A percentile compares a stretch with the other conserved stretches of the same genome.
phyloP scores from a whole-genome alignment of 1,140 invertebrate species.

The Zaprionus camerounensis region DNA sequence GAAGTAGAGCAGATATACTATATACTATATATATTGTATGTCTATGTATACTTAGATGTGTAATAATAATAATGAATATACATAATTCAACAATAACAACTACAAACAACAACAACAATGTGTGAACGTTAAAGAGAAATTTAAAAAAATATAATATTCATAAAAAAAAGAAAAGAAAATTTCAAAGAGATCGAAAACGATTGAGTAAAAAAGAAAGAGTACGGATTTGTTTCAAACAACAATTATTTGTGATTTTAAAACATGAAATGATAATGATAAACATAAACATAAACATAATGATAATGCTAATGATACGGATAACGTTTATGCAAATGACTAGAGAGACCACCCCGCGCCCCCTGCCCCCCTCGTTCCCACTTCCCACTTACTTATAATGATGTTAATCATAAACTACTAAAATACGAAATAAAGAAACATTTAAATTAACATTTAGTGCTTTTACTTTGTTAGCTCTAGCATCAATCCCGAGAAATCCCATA shows the following conservation, averaged over 20 bases:
- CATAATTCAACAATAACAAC: slow-evolving; percentile 24
- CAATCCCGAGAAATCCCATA: slow-evolving; percentile 10
- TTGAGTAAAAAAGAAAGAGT: slow-evolving; percentile 25
- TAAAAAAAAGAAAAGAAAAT: slow-evolving; percentile 30
- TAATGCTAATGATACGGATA: slow-evolving; percentile 40
- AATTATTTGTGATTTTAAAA: slow-evolving; percentile 80
- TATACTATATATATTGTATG: slow-evolving; percentile 18
- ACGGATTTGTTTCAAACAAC: slow-evolving; percentile 77
- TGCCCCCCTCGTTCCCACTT: background rate
- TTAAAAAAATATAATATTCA: slow-evolving; percentile 10
- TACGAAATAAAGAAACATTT: slow-evolving; percentile 43
- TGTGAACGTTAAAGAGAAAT: slow-evolving; percentile 29
- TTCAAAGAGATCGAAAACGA: slow-evolving; percentile 44
- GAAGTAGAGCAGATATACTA: slow-evolving; percentile 18
- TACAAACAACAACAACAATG: slow-evolving; percentile 14
- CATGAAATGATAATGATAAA: slow-evolving; percentile 71
- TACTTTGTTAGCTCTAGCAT: slow-evolving; percentile 67
- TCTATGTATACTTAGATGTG: slow-evolving; percentile 33
- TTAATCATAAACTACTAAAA: slow-evolving; percentile 67
- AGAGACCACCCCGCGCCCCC: slow-evolving; percentile 24
- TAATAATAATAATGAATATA: slow-evolving; percentile 33
- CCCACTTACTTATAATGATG: slow-evolving; percentile 57
- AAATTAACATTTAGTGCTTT: slow-evolving; percentile 64
- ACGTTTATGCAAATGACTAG: slow-evolving; percentile 64
- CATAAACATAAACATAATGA: slow-evolving; percentile 27